Base-by-base conservation (phyloP, 2,888 invertebrate species). In the Volucella bombylans region DNA sequence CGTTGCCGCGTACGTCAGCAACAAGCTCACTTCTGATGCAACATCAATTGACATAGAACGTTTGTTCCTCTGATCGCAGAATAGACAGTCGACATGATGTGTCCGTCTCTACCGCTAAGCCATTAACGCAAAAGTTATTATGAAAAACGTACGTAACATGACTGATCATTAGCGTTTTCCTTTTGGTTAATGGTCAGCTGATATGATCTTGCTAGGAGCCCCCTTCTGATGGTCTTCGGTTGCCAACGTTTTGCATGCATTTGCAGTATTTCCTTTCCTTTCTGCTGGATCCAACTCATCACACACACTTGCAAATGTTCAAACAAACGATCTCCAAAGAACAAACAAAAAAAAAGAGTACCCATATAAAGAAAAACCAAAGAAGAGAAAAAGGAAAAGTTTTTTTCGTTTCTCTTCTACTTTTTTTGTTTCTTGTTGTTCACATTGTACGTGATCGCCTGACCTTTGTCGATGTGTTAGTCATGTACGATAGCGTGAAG, bases 391-490 rank as follows among this genome's bases (percentile, higher is more conserved):
- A 62, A 59, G 65, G 49, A 74, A 74, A 50, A 50, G 50, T 8
- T 43, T 65, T 39, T 57, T 31, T 41, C 64, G 39, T 49, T 41
- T 38, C 39, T 31, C 45, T 31, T 10, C 18, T 43, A 61, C 39
- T 47, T 45, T 52, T 54, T 77, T 61, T 31, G 15, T 61, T 8
- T 47, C 41, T 41, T 41, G 52, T 55, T 54, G 47, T 72, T 67
- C 49, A 61, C 55, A 50, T 73, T 62, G 54, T 62, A 64, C 64
- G 69, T 79, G 79, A 80, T 80, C 69, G 83, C 65, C 71, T 83
- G 83, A 83, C 74, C 83, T 74, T 80, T 83, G 83, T 55, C 79
- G 61, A 83, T 83, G 83, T 79, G 80, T 83, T 69, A 71, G 83
- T 83, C 79, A 82, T 72, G n/a, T 77, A 67, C 4, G 57, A 14